Base-by-base conservation (phyloP, 2,797 vertebrate species). In the Phrynocephalus forsythii region DNA sequence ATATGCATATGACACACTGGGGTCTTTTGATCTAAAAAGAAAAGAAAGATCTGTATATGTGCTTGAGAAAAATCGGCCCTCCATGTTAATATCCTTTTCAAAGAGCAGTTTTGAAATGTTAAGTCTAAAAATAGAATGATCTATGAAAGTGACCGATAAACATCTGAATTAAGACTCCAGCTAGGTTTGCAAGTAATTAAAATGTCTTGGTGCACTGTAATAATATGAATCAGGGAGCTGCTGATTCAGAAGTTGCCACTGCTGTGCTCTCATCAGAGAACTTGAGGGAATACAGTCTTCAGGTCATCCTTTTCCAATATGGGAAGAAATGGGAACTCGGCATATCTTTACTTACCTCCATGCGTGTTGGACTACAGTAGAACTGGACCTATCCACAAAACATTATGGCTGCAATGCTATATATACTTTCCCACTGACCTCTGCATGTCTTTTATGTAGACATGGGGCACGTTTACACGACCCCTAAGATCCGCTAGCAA, bases 71-170 rank as follows among this genome's bases (percentile, higher is more conserved):
- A 82, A 78, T 30, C 0, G 8, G 20, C 73, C 10, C 38, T 90
- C 89, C 79, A 86, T 2, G 26, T 81, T 87, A 30, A 13, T 83
- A 16, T 72, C 68, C 5, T 33, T 80, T 76, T 2, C 16, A 88
- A 77, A 0, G 60, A 85, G 50, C 73, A 50, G 0, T 0, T 86
- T 63, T 87, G 22, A 91, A 92, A 89, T 2, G 48, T 84, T 86
- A 88, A 83, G 5, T 77, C 82, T 87, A 80, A 91, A 94, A 92
- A 87, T 18, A 68, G 6, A 87, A 6, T 8, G 38, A 3, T 73
- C 22, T 0, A 6, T 84, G 85, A 82, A 72, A 80, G 28, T 28
- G 6, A 38, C 2, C 24, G 15, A 67, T 79, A n/a, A 90, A 87
- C 10, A 87, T 28, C 1, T 83, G 63, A 28, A 52, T 81, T 87